Percentiles rank a stretch among this genome's conserved stretches.
These are phyloP conservation scores for Enteromius treurensis DNA, from an alignment of 2,797 vertebrate species.

Conservation along the genomic window DNA sequence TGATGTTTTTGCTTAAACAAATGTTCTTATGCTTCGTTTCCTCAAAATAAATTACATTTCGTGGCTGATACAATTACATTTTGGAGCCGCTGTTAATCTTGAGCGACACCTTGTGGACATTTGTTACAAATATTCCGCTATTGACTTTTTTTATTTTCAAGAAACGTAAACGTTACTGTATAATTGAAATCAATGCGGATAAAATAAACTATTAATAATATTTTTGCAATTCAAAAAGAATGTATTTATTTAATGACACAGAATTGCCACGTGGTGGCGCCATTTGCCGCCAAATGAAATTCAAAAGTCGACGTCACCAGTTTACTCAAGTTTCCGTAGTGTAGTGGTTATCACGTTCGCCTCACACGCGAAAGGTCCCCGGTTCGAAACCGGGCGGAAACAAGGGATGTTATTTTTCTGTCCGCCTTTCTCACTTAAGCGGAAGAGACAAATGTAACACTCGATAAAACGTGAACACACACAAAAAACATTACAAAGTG, in stretches of 20 bases:
- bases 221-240: not conserved
- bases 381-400: constrained; percentile 59
- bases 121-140: not conserved
- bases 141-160: too few relatives aligned
- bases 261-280: not conserved
- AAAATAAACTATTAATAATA: not conserved
- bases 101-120: not conserved
- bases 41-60: not conserved
- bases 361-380: constrained; percentile 55
- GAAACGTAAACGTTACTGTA: too few relatives aligned
- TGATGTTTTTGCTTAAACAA: not conserved
- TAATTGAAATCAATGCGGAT: not conserved
- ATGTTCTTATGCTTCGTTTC: not conserved
- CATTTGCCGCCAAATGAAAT: accelerated
- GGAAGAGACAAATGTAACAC: not conserved
- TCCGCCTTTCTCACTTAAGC: too few relatives aligned
- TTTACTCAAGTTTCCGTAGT: too few relatives aligned
- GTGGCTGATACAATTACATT: not conserved
- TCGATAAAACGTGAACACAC: not conserved
- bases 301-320: not conserved
- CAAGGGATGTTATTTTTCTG: accelerated
- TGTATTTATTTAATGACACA: too few relatives aligned
- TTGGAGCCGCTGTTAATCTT: not conserved
- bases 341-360: not conserved
- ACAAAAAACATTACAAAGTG: not conserved